Base-by-base conservation (phyloP, 2,888 invertebrate species). In the Napeogenes inachia region DNA sequence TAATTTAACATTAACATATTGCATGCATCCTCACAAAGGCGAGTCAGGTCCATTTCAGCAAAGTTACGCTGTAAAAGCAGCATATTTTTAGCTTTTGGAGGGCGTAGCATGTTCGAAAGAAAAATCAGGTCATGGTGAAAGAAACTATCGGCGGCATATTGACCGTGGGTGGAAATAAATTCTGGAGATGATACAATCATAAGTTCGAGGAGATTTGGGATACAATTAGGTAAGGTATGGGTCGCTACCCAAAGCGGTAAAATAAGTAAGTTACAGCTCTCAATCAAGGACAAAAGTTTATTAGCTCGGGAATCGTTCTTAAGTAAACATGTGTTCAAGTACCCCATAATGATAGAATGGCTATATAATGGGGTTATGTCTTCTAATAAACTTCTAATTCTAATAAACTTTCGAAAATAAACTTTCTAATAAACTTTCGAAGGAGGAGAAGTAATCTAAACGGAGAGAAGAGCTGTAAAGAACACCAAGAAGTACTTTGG, bases 121-220 rank as follows among this genome's bases (percentile, higher is more conserved):
- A 45, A 68, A n/a, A 68, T 61, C 4, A 63, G 56, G 35, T 67
- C 63, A 45, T 67, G 68, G 57, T 66, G 63, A 12, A 65, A 66
- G 35, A 65, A 67, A 42, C 56, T 53, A 46, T 57, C n/a, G 2
- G 59, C 38, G 45, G 53, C 3, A 12, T 30, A 46, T 45, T 66
- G 68, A 12, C 65, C 63, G 47, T 60, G 55, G 32, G 38, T 60
- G 13, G 59, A 60, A 8, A 66, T 64, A 6, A 58, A 55, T 6
- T 62, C 42, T 12, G 45, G 33, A n/a, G 60, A 56, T 2, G 68
- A 66, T 35, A 65, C 57, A 8, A 68, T 63, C 1, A 64, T 63
- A 10, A 66, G n/a, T 61, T 70, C 66, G 12, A 67, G 54, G 3
- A 61, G 55, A 21, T 63, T 63, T 6, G 59, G 55, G 2, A 42